phyloP scores from a whole-genome alignment of 2,888 invertebrate species.

The Drosophila mulleri region DNA sequence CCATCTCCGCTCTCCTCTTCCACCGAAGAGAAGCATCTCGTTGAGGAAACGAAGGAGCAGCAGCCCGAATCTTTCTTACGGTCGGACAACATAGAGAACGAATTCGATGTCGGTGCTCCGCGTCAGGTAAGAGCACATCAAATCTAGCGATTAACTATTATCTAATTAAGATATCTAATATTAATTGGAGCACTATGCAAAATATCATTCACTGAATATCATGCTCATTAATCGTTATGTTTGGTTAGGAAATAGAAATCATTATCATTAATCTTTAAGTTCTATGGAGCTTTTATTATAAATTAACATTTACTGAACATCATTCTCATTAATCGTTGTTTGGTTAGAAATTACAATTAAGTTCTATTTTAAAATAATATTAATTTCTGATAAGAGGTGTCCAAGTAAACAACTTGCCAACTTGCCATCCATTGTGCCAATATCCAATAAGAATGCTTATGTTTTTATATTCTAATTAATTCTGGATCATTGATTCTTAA shows the following conservation, averaged over 20 bases:
- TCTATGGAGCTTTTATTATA: too few relatives aligned
- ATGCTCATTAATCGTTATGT: background rate
- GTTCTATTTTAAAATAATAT: background rate
- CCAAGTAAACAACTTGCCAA: too few relatives aligned
- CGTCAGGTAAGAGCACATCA: constrained; percentile 54
- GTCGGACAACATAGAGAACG: constrained; percentile 53
- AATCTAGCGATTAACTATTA: background rate
- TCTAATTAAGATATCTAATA: background rate
- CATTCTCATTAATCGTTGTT: background rate
- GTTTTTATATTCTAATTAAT: too few relatives aligned
- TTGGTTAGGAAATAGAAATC: background rate
- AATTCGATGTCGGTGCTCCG: constrained; percentile 64
- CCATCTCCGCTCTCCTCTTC: constrained; percentile 66
- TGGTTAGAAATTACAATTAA: background rate
- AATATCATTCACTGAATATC: background rate
- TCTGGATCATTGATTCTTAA: too few relatives aligned
- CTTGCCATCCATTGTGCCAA: too few relatives aligned
- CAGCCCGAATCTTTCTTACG: constrained; percentile 31
- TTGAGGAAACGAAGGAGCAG: constrained; percentile 79
- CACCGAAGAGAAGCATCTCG: constrained; percentile 79
- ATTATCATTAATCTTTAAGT: background rate
- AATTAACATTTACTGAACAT: too few relatives aligned
- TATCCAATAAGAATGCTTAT: too few relatives aligned
- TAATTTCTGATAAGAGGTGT: background rate
- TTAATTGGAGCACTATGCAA: background rate